These are phyloP conservation scores for Thysanoteuthis rhombus DNA, from an alignment of 2,888 invertebrate genomes.

Conservation along the genomic window DNA sequence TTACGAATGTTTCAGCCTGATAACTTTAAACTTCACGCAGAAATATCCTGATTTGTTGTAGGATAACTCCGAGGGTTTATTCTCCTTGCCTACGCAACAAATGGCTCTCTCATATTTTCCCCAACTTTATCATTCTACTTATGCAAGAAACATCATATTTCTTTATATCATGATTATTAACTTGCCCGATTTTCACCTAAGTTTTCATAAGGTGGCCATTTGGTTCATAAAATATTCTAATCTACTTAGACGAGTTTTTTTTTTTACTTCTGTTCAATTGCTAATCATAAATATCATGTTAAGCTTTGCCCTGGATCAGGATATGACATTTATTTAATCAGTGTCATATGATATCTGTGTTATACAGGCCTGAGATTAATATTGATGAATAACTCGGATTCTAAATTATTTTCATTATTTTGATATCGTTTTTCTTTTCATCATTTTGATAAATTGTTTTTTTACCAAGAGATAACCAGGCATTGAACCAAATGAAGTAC, in stretches of 20 bases:
- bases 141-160: too few species aligned
- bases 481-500: not conserved
- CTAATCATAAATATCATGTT: not conserved
- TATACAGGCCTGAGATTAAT: not conserved
- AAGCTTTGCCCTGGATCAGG: not conserved
- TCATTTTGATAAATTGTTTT: not conserved
- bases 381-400: not conserved
- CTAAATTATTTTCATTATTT: too few species aligned
- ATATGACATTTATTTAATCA: not conserved
- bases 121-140: too few species aligned
- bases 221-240: not conserved
- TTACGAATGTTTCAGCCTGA: too few species aligned
- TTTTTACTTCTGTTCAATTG: not conserved
- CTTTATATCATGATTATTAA: too few species aligned
- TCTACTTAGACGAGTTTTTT: not conserved
- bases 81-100: too few species aligned
- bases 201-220: not conserved
- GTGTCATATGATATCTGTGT: not conserved
- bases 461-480: not conserved
- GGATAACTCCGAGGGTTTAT: too few species aligned
- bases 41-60: too few species aligned
- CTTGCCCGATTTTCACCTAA: too few species aligned
- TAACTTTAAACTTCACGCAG: too few species aligned
- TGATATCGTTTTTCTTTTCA: not conserved
- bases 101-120: too few species aligned